These are phyloP conservation scores for Shargacucullia verbasci DNA, from an alignment of 2,888 invertebrate genomes.

Conservation along the genomic window DNA sequence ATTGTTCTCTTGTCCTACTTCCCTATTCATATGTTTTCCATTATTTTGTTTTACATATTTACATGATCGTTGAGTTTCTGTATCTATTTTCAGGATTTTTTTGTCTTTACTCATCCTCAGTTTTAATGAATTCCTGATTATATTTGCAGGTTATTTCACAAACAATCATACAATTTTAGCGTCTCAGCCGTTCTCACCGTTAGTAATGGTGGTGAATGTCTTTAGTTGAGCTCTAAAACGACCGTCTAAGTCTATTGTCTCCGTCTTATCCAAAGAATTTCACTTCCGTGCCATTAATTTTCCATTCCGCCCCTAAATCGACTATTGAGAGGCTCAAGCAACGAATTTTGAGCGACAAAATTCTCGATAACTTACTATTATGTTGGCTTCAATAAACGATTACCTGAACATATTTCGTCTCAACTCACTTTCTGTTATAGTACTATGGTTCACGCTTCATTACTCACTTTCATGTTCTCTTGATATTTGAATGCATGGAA, in stretches of 20 bases:
- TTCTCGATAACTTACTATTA: conserved; percentile 76
- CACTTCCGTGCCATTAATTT: conserved; percentile 84
- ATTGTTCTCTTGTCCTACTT: conserved; percentile 25
- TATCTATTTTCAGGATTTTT: conserved; percentile 20
- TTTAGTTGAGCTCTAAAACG: conserved; percentile 67
- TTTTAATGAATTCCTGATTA: conserved; percentile 15
- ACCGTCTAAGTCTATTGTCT: conserved; percentile 74
- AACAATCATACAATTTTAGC: conserved; percentile 44
- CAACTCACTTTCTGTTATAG: conserved; percentile 33
- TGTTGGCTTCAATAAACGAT: conserved; percentile 61
- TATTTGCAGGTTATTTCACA: conserved; percentile 28
- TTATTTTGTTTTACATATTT: conserved; percentile 37
- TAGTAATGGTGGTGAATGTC: conserved; percentile 61
- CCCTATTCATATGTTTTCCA: conserved; percentile 31
- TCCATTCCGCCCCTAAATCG: conserved; percentile 80
- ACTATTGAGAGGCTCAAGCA: conserved; percentile 74
- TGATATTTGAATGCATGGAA: conserved; percentile 15
- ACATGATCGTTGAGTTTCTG: conserved; percentile 19
- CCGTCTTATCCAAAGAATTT: conserved; percentile 76
- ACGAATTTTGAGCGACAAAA: conserved; percentile 72
- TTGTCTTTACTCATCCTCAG: conserved; percentile 3
- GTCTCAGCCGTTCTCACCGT: conserved; percentile 47
- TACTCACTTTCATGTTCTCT: conserved; percentile 26
- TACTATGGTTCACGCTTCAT: conserved; percentile 36
- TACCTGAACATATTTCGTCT: conserved; percentile 61